These are phyloP conservation scores for Pseudomyrmex flavicornis DNA, from an alignment of 1,140 invertebrate species.

Conservation along the genomic window DNA sequence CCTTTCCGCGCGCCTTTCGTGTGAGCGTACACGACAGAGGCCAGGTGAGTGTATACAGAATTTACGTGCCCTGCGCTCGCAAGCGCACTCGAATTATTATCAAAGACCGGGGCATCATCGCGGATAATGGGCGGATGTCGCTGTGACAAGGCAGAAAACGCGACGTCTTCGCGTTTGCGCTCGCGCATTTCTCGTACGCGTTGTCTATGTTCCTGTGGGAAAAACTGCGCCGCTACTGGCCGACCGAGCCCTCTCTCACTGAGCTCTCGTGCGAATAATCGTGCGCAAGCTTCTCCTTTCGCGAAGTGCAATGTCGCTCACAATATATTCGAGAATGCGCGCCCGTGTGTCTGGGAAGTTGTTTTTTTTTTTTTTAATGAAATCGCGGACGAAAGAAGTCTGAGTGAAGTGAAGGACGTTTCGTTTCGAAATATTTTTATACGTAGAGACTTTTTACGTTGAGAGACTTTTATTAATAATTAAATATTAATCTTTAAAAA, in stretches of 20 bases:
- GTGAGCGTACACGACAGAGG: slow-evolving; percentile 19
- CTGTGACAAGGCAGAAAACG: slow-evolving; percentile 72
- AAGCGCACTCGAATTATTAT: slow-evolving; percentile 72
- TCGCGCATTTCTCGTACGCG: slow-evolving; percentile 2
- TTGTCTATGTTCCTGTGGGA: slow-evolving; percentile 65
- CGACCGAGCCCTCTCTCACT: not conserved
- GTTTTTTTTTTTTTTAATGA: no score
- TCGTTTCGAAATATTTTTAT: not conserved
- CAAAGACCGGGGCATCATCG: slow-evolving; percentile 70
- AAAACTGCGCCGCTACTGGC: slow-evolving; percentile 43
- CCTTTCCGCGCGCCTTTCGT: slow-evolving; percentile 33
- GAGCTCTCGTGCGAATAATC: slow-evolving; percentile 55
- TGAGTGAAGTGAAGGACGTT: slow-evolving; percentile 12
- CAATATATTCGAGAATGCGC: slow-evolving; percentile 17
- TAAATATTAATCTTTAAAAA: no score
- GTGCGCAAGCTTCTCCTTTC: slow-evolving; percentile 48
- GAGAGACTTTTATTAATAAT: no score
- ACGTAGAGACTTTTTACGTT: not conserved
- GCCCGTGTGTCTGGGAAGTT: not conserved
- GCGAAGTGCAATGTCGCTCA: slow-evolving; percentile 38
- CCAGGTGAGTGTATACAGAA: slow-evolving; percentile 32
- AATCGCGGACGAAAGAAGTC: no score
- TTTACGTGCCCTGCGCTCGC: slow-evolving; percentile 64
- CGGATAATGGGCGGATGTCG: slow-evolving; percentile 76
- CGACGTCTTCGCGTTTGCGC: slow-evolving; percentile 35